A percentile compares a stretch with the other conserved stretches of the same genome.
Evolutionary conservation across 2,113 vertebrate species (phyloP).

Genomic region (Puntigrus tetrazona): DNA sequence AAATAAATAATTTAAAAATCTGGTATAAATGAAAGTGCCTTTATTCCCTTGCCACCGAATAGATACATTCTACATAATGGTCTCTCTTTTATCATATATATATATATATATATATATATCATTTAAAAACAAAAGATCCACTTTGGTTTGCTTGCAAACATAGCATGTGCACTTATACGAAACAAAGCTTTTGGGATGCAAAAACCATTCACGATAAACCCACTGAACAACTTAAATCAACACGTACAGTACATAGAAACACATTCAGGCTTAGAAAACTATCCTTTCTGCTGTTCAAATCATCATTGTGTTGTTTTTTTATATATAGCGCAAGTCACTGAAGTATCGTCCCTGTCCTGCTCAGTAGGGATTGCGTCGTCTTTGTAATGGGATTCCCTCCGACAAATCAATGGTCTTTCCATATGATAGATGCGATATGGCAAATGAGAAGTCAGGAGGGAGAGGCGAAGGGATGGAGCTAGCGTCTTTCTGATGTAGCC

Average conservation of each 20-base stretch:
- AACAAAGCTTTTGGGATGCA: conserved; percentile 26
- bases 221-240: conserved; percentile 60
- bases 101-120: conserved; percentile 50
- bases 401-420: conserved; percentile 69
- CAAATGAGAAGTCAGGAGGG: conserved; percentile 60
- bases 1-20: conserved; percentile 66
- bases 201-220: conserved; percentile 59
- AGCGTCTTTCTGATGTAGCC: conserved; percentile 65
- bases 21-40: conserved; percentile 71
- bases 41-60: conserved; percentile 55
- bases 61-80: conserved; percentile 62
- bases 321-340: conserved; percentile 29
- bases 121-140: conserved; percentile 67
- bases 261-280: conserved; percentile 60
- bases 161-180: conserved; percentile 48
- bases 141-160: conserved; percentile 74
- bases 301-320: not conserved
- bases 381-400: conserved; percentile 69
- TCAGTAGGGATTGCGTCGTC: conserved; percentile 65
- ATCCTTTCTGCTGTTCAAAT: conserved; percentile 54
- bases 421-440: conserved; percentile 67
- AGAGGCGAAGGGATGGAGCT: conserved; percentile 52
- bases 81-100: not conserved
- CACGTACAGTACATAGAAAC: conserved; percentile 61
- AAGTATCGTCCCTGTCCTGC: conserved; percentile 48